Conservation (phyloP, 2,797 vertebrate genomes). For the Limnodromus scolopaceus region DNA sequence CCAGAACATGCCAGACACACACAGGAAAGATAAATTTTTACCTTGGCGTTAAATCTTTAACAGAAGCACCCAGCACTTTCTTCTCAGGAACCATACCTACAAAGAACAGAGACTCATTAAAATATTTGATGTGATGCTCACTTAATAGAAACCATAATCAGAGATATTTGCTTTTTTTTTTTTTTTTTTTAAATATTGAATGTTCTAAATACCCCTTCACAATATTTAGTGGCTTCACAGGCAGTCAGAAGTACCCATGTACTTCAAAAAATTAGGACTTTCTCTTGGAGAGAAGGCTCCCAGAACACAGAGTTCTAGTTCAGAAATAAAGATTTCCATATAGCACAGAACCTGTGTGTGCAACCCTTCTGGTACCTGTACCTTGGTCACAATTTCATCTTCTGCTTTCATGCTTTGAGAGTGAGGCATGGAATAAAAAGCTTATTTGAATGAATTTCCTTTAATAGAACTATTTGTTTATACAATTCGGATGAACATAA, state of each 20-base stretch:
- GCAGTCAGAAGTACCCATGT: background rate
- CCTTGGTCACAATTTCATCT: background rate
- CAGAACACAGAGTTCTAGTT: background rate
- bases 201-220: background rate
- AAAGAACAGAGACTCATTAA: background rate
- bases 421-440: background rate
- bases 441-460: background rate
- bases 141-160: background rate
- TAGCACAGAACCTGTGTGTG: background rate
- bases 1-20: background rate
- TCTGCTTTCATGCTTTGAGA: background rate
- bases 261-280: background rate
- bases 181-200: background rate
- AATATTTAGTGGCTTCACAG: background rate
- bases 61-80: conserved; percentile 15
- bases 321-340: background rate
- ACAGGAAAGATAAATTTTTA: conserved; percentile 23
- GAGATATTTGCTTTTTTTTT: background rate
- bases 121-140: background rate
- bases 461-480: background rate
- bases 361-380: background rate
- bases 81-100: conserved; percentile 72
- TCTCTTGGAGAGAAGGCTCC: background rate
- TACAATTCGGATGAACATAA: background rate
- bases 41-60: conserved; percentile 74